These are phyloP conservation scores for Clunio marinus DNA, from an alignment of 2,888 invertebrate species.

Conservation along the genomic window DNA sequence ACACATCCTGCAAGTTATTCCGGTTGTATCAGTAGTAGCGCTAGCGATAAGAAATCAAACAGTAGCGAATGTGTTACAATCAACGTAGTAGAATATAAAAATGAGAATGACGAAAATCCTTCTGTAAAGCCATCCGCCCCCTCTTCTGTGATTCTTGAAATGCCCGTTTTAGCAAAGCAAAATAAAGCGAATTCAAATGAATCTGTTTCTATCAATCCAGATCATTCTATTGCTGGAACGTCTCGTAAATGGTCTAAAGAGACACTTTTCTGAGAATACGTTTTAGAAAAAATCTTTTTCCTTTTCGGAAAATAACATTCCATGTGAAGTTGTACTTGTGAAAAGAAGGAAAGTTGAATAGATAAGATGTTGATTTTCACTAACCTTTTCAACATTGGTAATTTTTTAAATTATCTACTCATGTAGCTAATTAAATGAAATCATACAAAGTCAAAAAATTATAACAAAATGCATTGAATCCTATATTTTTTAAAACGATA, in stretches of 20 bases:
- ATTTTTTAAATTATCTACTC: no score
- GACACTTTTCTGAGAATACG: conserved; percentile 68
- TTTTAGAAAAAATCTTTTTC: neutral
- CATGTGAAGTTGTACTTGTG: neutral
- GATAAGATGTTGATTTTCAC: no score
- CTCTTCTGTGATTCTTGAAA: conserved; percentile 49
- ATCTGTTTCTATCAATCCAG: conserved; percentile 40
- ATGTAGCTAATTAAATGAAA: no score
- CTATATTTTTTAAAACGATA: neutral
- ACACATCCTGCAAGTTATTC: conserved; percentile 32
- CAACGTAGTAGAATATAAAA: conserved; percentile 39
- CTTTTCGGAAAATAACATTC: conserved; percentile 28
- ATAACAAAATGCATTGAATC: no score
- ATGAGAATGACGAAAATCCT: conserved; percentile 40
- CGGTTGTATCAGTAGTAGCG: conserved; percentile 39
- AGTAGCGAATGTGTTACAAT: conserved; percentile 41
- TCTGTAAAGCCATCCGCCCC: conserved; percentile 40
- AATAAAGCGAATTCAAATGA: conserved; percentile 40
- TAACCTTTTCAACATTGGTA: no score
- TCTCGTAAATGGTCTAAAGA: conserved; percentile 65
- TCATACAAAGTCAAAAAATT: no score
- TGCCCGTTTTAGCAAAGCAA: conserved; percentile 48
- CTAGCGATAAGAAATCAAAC: conserved; percentile 39
- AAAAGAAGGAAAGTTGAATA: neutral
- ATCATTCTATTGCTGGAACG: conserved; percentile 46